phyloP scores from a whole-genome alignment of 2,797 vertebrate species.

The Oryzias dopingdopingensis region DNA sequence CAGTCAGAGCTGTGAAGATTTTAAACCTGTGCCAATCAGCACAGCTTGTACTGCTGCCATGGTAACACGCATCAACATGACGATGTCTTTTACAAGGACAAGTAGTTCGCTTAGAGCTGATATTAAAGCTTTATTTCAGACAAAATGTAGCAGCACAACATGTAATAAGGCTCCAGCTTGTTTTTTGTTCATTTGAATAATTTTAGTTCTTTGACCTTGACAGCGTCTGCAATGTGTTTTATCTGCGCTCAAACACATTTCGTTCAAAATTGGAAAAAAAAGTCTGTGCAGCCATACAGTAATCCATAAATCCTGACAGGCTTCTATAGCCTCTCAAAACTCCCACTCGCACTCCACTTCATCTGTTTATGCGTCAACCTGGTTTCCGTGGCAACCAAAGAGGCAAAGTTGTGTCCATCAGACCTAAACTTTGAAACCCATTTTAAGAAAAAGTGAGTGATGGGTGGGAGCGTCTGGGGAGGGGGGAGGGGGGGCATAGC shows the following conservation, averaged over 20 bases:
- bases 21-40: no score
- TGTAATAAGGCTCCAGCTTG: no score
- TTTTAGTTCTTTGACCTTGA: not conserved
- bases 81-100: no score
- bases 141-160: no score
- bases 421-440: constrained; percentile 59
- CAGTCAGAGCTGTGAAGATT: no score
- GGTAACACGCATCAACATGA: no score
- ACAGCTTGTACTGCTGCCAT: no score
- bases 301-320: constrained; percentile 44
- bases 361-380: constrained; percentile 61
- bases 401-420: constrained; percentile 51
- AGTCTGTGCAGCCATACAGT: constrained; percentile 19
- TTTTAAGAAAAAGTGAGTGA: constrained; percentile 62
- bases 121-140: no score
- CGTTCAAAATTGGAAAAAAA: constrained; percentile 10
- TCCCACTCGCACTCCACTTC: constrained; percentile 56
- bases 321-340: constrained; percentile 45
- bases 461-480: constrained; percentile 21
- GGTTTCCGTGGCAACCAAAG: constrained; percentile 75
- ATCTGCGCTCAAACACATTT: constrained; percentile 6
- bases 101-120: no score
- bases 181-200: no score
- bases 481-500: constrained; percentile 2
- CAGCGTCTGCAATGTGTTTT: not conserved